A percentile compares a stretch with the other conserved stretches of the same genome.
phyloP scores from a whole-genome alignment of 2,797 vertebrate species.

The Eulemur rubriventer region DNA sequence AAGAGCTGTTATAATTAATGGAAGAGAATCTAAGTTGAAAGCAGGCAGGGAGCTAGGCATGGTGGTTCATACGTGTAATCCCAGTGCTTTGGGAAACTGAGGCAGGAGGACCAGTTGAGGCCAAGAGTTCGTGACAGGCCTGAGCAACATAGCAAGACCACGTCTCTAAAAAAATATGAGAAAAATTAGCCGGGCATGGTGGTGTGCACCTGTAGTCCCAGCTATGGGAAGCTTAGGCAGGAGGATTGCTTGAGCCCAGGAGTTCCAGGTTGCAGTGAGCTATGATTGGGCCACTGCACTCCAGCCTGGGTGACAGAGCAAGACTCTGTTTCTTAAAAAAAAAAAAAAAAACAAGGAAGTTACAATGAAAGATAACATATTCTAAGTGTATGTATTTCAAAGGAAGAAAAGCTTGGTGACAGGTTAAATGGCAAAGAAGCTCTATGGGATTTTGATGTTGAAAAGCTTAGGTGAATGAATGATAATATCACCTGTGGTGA shows the following conservation, averaged over 20 bases:
- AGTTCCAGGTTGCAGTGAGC: neutral
- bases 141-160: neutral
- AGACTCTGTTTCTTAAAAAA: neutral
- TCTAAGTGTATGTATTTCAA: neutral
- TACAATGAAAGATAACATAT: neutral
- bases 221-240: neutral
- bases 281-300: neutral
- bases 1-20: neutral
- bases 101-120: neutral
- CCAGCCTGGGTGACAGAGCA: neutral
- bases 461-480: neutral
- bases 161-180: neutral
- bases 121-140: neutral
- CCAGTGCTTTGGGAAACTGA: neutral
- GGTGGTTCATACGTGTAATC: neutral
- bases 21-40: slow-evolving; percentile 43
- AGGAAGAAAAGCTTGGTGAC: neutral
- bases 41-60: neutral
- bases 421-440: neutral
- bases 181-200: neutral
- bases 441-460: neutral
- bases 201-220: neutral
- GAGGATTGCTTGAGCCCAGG: neutral
- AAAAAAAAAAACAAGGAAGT: neutral
- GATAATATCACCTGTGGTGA: neutral